These are phyloP conservation scores for Himalopsyche japonica DNA, from an alignment of 2,888 invertebrate genomes.

Conservation along the genomic window DNA sequence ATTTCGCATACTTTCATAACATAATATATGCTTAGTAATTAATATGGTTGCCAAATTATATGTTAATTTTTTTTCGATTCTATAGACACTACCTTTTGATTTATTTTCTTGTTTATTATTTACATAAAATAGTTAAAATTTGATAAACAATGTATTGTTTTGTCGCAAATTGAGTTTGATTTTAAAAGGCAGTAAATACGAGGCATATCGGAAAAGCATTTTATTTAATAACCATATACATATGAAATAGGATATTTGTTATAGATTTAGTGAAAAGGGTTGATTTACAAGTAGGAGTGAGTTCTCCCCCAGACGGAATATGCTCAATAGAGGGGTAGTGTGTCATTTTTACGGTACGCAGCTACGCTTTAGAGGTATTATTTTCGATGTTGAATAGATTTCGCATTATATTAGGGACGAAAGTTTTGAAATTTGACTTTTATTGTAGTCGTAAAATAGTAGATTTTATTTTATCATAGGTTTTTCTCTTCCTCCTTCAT, in stretches of 20 bases:
- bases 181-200: no score
- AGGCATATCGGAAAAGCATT: no score
- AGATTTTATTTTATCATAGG: neutral
- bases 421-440: constrained; percentile 8
- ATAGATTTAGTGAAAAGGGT: neutral
- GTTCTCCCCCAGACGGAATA: neutral
- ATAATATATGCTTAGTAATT: no score
- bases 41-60: no score
- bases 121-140: no score
- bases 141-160: no score
- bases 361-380: constrained; percentile 23
- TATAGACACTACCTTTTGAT: no score
- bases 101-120: no score
- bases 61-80: no score
- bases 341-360: constrained; percentile 35
- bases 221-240: neutral
- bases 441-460: neutral
- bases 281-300: neutral
- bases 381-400: constrained; percentile 30
- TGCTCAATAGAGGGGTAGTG: constrained; percentile 24
- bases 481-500: neutral
- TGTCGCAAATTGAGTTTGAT: no score
- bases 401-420: constrained; percentile 14
- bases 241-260: neutral
- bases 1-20: no score